These are phyloP conservation scores for Noctua comes DNA, from an alignment of 2,888 invertebrate species.

Conservation along the genomic window DNA sequence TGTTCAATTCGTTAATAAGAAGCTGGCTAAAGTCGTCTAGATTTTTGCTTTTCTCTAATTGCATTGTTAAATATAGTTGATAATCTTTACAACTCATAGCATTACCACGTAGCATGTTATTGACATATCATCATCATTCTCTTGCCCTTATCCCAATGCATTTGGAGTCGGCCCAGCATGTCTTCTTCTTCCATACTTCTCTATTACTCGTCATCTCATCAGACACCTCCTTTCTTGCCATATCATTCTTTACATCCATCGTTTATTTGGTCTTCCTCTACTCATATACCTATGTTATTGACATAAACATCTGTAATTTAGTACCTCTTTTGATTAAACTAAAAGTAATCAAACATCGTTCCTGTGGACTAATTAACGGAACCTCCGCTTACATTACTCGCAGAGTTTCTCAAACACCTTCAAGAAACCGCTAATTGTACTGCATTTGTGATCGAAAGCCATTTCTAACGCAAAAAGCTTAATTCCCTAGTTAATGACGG, in stretches of 20 bases:
- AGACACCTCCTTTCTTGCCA: no score
- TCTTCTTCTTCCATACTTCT: no score
- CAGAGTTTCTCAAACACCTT: conserved; percentile 38
- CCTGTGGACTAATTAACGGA: background rate
- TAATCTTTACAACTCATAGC: no score
- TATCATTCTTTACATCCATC: no score
- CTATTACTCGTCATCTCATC: no score
- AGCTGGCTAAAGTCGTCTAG: background rate
- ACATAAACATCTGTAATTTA: conserved; percentile 7
- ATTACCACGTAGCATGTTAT: background rate
- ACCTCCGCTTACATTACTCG: conserved; percentile 6
- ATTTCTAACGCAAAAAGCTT: conserved; percentile 81
- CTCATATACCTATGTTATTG: no score
- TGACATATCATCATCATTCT: no score
- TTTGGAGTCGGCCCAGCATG: no score
- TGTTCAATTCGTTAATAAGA: background rate
- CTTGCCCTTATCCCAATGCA: no score
- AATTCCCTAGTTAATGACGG: conserved; percentile 79
- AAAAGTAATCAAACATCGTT: conserved; percentile 2
- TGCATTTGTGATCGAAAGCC: conserved; percentile 75
- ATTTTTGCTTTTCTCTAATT: background rate
- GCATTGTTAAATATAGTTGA: background rate
- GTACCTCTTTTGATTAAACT: background rate
- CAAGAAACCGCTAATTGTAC: conserved; percentile 65
- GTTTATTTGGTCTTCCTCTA: no score